These are phyloP conservation scores for Zelleria hepariella DNA, from an alignment of 2,888 invertebrate genomes.

Conservation along the genomic window DNA sequence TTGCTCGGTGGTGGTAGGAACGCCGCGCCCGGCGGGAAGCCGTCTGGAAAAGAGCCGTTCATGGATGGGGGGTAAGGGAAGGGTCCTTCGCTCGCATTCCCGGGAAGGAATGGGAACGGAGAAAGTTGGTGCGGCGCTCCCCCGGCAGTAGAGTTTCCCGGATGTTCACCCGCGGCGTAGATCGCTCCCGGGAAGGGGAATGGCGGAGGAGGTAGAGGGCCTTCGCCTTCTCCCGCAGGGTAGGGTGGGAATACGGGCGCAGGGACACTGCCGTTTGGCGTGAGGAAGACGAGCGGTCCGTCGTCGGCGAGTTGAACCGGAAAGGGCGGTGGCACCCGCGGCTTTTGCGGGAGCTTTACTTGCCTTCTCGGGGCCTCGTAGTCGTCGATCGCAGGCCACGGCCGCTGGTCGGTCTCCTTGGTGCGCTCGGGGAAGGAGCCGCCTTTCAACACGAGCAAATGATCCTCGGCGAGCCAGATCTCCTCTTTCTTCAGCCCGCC, in stretches of 20 bases:
- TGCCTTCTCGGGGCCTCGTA: constrained; percentile 87
- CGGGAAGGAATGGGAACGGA: constrained; percentile 74
- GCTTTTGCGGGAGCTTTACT: constrained; percentile 86
- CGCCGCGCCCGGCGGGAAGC: constrained; percentile 70
- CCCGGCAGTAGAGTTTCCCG: constrained; percentile 77
- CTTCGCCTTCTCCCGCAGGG: constrained; percentile 74
- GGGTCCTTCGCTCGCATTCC: constrained; percentile 70
- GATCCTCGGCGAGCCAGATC: constrained; percentile 92
- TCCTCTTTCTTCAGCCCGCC: constrained; percentile 88
- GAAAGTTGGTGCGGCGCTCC: constrained; percentile 75
- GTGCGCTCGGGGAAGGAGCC: constrained; percentile 76
- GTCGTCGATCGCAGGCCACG: constrained; percentile 88
- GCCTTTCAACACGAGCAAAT: constrained; percentile 85
- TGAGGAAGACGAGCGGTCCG: constrained; percentile 90
- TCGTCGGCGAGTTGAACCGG: constrained; percentile 89
- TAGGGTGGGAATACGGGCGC: constrained; percentile 77
- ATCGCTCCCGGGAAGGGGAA: constrained; percentile 73
- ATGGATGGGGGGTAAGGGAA: constrained; percentile 70
- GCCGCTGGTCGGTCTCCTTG: constrained; percentile 53
- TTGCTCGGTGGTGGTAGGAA: constrained; percentile 80
- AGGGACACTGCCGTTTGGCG: constrained; percentile 82
- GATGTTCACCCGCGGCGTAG: constrained; percentile 71
- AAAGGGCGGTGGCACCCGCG: constrained; percentile 93
- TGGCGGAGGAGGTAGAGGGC: constrained; percentile 67
- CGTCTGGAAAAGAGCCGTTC: constrained; percentile 72